phyloP scores from a whole-genome alignment of 92 coral and sea anemone genomes.

The Meandrina meandrites region DNA sequence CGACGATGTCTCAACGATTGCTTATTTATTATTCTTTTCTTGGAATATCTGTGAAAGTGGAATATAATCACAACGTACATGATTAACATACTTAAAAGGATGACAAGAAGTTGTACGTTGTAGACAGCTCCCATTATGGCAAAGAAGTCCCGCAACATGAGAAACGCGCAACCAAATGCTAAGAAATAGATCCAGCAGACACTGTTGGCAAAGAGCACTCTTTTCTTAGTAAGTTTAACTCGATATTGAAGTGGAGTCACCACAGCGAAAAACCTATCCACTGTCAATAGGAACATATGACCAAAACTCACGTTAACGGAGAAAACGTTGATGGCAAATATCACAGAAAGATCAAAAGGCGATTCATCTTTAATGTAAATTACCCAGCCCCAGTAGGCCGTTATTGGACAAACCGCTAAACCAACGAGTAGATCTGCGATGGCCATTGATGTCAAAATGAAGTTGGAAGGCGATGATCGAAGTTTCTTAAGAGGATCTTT shows the following conservation, averaged over 20 bases:
- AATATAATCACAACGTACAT: background rate
- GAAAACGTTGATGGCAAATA: constrained; percentile 26
- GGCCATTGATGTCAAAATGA: constrained; percentile 31
- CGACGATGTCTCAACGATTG: background rate
- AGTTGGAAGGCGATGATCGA: constrained; percentile 36
- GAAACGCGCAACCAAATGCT: constrained; percentile 9
- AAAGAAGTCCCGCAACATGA: background rate
- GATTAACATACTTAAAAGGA: constrained; percentile 11
- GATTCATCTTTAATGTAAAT: background rate
- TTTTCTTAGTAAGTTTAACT: constrained; percentile 4
- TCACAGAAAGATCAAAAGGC: constrained; percentile 15
- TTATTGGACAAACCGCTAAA: constrained; percentile 24
- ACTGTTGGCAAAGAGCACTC: constrained; percentile 9
- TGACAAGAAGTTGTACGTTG: constrained; percentile 18
- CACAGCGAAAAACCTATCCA: constrained; percentile 28
- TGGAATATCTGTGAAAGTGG: constrained; percentile 26
- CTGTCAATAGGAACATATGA: constrained; percentile 26
- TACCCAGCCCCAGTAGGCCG: constrained; percentile 25
- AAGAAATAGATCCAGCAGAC: constrained; percentile 31
- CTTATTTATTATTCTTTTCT: background rate
- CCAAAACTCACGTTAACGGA: constrained; percentile 24
- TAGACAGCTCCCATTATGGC: constrained; percentile 33
- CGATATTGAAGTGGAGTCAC: constrained; percentile 19
- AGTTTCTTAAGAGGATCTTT: constrained; percentile 32
- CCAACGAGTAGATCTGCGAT: constrained; percentile 31